Evolutionary conservation across 2,113 vertebrate genomes (phyloP).

Genomic region (Nesoenas mayeri): DNA sequence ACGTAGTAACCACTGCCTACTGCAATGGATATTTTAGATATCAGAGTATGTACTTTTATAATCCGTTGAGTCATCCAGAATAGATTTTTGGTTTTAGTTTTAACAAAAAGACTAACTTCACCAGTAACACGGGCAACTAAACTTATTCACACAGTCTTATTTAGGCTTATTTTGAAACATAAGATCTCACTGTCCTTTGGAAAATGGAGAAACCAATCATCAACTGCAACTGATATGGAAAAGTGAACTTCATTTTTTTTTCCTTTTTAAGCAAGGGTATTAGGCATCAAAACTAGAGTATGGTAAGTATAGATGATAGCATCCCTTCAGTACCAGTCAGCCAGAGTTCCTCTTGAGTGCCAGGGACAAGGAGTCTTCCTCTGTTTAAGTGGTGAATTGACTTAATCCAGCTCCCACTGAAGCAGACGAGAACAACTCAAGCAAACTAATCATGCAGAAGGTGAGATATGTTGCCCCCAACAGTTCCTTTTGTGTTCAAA

Average conservation of each 20-base stretch:
- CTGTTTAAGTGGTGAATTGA: not conserved
- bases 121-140: not conserved
- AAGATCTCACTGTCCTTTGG: not conserved
- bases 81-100: not conserved
- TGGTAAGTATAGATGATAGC: not conserved
- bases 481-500: not conserved
- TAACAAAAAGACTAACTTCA: slow-evolving; percentile 3
- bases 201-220: not conserved
- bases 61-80: slow-evolving; percentile 23
- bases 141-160: not conserved
- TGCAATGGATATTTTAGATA: slow-evolving; percentile 25
- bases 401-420: not conserved
- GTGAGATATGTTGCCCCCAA: not conserved
- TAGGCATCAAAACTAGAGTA: not conserved
- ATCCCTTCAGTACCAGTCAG: not conserved
- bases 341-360: not conserved
- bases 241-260: not conserved
- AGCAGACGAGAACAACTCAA: not conserved
- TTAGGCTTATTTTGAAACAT: not conserved
- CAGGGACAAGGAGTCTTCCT: not conserved
- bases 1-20: not conserved
- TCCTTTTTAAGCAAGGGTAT: not conserved
- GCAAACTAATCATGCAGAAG: not conserved
- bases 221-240: not conserved
- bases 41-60: not conserved